These are phyloP conservation scores for Psittacula cyanocephala DNA, from an alignment of 2,113 vertebrate species.

Conservation along the genomic window DNA sequence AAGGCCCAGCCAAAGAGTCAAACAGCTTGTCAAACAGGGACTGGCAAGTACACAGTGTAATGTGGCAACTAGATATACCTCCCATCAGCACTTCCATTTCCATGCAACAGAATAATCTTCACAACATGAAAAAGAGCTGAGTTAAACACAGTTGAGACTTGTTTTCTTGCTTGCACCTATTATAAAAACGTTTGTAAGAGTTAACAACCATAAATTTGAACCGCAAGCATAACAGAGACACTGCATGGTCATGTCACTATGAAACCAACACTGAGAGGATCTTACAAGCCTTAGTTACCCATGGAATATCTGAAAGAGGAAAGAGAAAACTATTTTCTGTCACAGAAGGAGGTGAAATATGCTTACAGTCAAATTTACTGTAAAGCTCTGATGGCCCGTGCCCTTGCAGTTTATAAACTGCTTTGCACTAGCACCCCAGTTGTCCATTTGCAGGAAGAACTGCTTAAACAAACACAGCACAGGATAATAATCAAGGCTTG, in stretches of 20 bases:
- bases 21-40: background rate
- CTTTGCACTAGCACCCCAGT: background rate
- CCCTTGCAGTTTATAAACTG: background rate
- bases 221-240: background rate
- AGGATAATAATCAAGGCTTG: background rate
- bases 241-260: background rate
- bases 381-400: background rate
- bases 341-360: background rate
- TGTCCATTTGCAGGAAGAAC: background rate
- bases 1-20: background rate
- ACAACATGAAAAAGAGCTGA: background rate
- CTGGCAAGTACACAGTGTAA: background rate
- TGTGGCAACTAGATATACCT: background rate
- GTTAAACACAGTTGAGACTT: background rate
- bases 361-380: background rate
- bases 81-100: background rate
- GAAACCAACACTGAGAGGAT: background rate
- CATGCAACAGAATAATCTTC: background rate
- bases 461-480: background rate
- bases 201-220: background rate
- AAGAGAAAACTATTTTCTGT: background rate
- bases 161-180: background rate
- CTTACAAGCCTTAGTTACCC: background rate
- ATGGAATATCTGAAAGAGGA: background rate
- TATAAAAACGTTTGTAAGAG: background rate